A percentile compares a stretch with the other conserved stretches of the same genome.
These are phyloP conservation scores for Eptatretus atami DNA, from an alignment of 2,797 vertebrate genomes.

Conservation along the genomic window DNA sequence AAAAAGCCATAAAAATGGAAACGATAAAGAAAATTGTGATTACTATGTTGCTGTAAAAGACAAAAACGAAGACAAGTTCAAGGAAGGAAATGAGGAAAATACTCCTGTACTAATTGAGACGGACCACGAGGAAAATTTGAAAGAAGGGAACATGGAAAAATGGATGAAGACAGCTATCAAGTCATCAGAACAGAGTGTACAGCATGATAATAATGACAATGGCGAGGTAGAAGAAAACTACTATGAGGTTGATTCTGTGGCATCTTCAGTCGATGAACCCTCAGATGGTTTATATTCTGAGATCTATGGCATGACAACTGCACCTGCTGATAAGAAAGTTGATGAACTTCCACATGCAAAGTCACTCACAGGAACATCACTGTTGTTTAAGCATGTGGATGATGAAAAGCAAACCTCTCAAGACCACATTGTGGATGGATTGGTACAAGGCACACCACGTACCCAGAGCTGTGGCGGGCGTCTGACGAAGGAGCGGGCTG, in stretches of 20 bases:
- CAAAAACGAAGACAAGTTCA: too few relatives aligned
- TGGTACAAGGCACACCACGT: neutral
- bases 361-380: neutral
- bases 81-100: too few relatives aligned
- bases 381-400: neutral
- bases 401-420: neutral
- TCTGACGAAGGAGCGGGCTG: neutral
- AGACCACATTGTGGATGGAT: neutral
- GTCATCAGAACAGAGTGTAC: too few relatives aligned
- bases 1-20: too few relatives aligned
- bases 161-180: too few relatives aligned
- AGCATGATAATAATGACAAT: neutral
- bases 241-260: neutral
- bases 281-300: conserved; percentile 1
- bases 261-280: neutral
- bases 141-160: too few relatives aligned
- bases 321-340: neutral
- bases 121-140: too few relatives aligned
- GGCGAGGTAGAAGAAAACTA: conserved; percentile 2
- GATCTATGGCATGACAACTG: neutral
- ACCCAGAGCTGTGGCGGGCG: conserved; percentile 1
- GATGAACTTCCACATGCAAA: neutral
- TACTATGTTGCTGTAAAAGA: too few relatives aligned
- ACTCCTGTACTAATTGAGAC: too few relatives aligned
- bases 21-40: too few relatives aligned